phyloP scores from a whole-genome alignment of 92 coral and sea anemone genomes.

The Epizoanthus rinbou region DNA sequence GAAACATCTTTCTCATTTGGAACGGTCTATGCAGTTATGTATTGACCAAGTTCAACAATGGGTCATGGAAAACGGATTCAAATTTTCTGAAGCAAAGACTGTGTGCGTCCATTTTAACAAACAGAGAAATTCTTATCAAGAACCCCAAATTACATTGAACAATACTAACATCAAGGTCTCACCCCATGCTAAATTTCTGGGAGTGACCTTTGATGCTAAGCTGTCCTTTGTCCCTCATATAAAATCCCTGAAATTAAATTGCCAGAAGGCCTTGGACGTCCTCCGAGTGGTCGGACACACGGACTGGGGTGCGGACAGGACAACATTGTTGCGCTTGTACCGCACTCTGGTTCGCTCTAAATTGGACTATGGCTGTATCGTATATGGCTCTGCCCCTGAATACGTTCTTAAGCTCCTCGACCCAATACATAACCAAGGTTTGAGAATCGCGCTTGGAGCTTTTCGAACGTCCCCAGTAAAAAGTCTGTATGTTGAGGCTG shows the following conservation, averaged over 20 bases:
- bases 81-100: slow-evolving; percentile 23
- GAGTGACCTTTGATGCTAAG: not conserved
- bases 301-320: slow-evolving; percentile 29
- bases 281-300: slow-evolving; percentile 6
- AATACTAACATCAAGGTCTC: not conserved
- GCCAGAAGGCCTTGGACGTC: slow-evolving; percentile 22
- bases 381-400: slow-evolving; percentile 27
- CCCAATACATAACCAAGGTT: not conserved
- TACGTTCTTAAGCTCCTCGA: slow-evolving; percentile 18
- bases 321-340: slow-evolving; percentile 24
- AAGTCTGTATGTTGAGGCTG: slow-evolving; percentile 21
- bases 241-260: slow-evolving; percentile 1
- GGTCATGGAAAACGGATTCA: not conserved
- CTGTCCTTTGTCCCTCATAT: slow-evolving; percentile 1
- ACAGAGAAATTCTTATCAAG: slow-evolving; percentile 13
- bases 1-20: not conserved
- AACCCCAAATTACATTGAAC: slow-evolving; percentile 2
- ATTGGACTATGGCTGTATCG: slow-evolving; percentile 8
- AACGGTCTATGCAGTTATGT: slow-evolving; percentile 6
- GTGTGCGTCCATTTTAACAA: slow-evolving; percentile 21
- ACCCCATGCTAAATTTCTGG: slow-evolving; percentile 8
- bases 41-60: slow-evolving; percentile 2
- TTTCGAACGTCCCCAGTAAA: slow-evolving; percentile 26
- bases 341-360: slow-evolving; percentile 24
- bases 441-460: slow-evolving; percentile 22